phyloP scores from a whole-genome alignment of 2,888 invertebrate species.

The Lasioglossum calceatum region DNA sequence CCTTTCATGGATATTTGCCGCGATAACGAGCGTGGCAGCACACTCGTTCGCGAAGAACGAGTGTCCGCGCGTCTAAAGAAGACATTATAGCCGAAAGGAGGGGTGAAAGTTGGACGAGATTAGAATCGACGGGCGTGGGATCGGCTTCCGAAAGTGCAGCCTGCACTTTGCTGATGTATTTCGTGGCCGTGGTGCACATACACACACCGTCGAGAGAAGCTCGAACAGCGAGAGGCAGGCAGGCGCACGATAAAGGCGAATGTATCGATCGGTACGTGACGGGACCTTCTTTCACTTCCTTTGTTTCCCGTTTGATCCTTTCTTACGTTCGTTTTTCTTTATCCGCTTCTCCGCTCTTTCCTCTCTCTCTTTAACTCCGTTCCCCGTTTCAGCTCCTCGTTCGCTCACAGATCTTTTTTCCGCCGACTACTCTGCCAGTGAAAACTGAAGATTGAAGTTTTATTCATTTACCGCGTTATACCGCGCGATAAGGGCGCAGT shows the following conservation, averaged over 20 bases:
- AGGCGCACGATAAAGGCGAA: constrained; percentile 64
- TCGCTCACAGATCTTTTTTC: constrained; percentile 13
- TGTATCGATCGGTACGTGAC: constrained; percentile 67
- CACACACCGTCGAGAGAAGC: neutral
- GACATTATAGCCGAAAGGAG: constrained; percentile 20
- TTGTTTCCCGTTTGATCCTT: constrained; percentile 47
- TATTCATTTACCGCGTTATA: constrained; percentile 64
- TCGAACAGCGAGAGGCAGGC: constrained; percentile 52
- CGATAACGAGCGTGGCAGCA: neutral
- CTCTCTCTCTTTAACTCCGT: neutral
- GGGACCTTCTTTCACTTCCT: constrained; percentile 55
- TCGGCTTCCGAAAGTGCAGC: constrained; percentile 57
- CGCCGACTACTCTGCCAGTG: constrained; percentile 21
- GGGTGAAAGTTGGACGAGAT: constrained; percentile 60
- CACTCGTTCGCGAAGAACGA: neutral
- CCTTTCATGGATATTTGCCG: neutral
- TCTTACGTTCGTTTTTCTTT: constrained; percentile 26
- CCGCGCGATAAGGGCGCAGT: neutral
- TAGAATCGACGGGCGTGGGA: constrained; percentile 61
- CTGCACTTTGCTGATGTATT: constrained; percentile 35
- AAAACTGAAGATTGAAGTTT: constrained; percentile 62
- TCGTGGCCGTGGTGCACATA: constrained; percentile 32
- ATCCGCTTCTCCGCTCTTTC: neutral
- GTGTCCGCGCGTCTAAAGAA: constrained; percentile 4
- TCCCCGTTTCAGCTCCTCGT: neutral